Evolutionary conservation across 2,113 vertebrate species (phyloP), one percentile per base, ranked within the genome.

Genomic region (Alosa alosa): DNA sequence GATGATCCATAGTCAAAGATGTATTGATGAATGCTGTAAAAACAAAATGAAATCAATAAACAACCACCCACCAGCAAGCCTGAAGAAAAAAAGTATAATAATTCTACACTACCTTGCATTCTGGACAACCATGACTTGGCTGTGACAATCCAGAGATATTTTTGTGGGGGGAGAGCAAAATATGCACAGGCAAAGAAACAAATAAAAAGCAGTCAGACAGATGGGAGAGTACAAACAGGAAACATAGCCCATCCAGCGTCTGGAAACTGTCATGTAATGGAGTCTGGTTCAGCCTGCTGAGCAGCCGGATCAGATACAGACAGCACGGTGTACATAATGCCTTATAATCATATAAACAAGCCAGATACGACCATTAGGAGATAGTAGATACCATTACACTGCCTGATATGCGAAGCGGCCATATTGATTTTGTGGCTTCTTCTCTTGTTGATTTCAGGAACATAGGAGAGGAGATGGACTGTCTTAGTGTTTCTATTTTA

Each of bases 41-140:
- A 86, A 82, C 13, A 81, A 84, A 47, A 55, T 4, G 81, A 78
- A 88, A 52, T 36, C 83, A 82, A 60, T 18, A 46, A 46, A 81
- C 78, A 81, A 41, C 72, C 50, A 50, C 41, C 83, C 82, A 84
- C 46, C 8, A 36, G 22, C 52, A 87, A 93, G 93, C 89, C 81
- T 90, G 94, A 92, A 92, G 90, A 91, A 84, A 88, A 85, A 55
- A 89, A 94, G 92, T 89, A 93, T 94, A 92, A 92, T 92, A 92
- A 92, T 92, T 91, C 93, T 93, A 95, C 95, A 90, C 95, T 96
- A 96, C 95, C 98, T 99, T 96, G 98, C 97, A 91, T 99, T 99
- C 97, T 99, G 98, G 96, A 99, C 98, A 97, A 99, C 98, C 98
- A 99, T 99, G 95, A 99, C 98, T 99, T 99, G 98, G 91, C 98